Percentiles rank a stretch among this genome's conserved stretches.
Evolutionary conservation across 2,797 vertebrate genomes (phyloP).

Genomic region (Microctenopoma lineatum): DNA sequence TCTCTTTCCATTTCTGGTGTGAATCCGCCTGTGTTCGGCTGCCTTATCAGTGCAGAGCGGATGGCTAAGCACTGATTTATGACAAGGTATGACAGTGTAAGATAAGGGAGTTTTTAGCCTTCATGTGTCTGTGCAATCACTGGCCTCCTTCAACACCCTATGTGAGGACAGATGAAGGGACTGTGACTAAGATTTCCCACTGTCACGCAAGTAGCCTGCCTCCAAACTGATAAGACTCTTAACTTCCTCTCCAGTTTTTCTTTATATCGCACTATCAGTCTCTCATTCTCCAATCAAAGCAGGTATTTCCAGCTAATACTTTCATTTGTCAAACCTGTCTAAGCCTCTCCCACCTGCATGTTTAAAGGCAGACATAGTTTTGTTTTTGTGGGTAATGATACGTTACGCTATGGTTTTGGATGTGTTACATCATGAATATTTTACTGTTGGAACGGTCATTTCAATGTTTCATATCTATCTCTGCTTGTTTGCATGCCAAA

Average conservation of each 20-base stretch:
- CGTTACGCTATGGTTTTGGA: background rate
- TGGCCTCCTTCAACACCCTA: conserved; percentile 54
- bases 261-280: conserved; percentile 38
- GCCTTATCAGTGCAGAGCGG: conserved; percentile 73
- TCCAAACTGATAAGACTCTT: conserved; percentile 54
- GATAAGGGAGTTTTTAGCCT: conserved; percentile 75
- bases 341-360: conserved; percentile 27
- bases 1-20: conserved; percentile 49
- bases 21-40: conserved; percentile 58
- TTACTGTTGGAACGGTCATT: conserved; percentile 47
- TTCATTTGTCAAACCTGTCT: conserved; percentile 29
- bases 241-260: conserved; percentile 25
- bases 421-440: conserved; percentile 31
- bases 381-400: background rate
- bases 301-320: conserved; percentile 45
- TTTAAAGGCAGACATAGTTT: too few species aligned
- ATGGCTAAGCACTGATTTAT: conserved; percentile 71
- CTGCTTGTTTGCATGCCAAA: conserved; percentile 24
- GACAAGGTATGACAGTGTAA: conserved; percentile 65
- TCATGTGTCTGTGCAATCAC: conserved; percentile 59
- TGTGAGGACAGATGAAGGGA: conserved; percentile 51
- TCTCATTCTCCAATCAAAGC: conserved; percentile 44
- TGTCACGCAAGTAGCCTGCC: conserved; percentile 62
- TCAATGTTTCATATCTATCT: conserved; percentile 56
- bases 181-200: conserved; percentile 62